These are phyloP conservation scores for Galerucella nymphaeae DNA, from an alignment of 2,888 invertebrate genomes.

Conservation along the genomic window DNA sequence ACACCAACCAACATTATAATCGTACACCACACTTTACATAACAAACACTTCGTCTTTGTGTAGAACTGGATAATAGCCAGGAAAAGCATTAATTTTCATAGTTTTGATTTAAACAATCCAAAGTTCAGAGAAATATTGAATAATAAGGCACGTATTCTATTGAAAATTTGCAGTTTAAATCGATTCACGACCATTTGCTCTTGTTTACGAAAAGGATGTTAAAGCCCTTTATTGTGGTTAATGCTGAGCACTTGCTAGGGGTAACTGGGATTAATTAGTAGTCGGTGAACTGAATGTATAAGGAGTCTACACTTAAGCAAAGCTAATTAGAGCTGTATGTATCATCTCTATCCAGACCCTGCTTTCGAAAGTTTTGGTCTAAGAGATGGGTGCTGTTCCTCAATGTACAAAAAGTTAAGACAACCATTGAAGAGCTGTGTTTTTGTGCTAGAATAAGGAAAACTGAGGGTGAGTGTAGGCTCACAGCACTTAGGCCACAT, in stretches of 20 bases:
- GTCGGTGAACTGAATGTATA: neutral
- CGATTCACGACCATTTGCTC: slow-evolving; percentile 12
- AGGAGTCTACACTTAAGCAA: neutral
- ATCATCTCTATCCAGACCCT: no score
- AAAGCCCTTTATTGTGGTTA: neutral
- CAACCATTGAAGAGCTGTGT: no score
- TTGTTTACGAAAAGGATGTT: neutral
- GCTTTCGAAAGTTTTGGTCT: no score
- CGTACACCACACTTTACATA: slow-evolving; percentile 33
- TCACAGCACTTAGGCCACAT: no score
- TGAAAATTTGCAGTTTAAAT: slow-evolving; percentile 32
- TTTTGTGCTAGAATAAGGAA: no score
- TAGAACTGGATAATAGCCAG: slow-evolving; percentile 27
- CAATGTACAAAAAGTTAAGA: no score
- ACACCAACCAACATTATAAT: slow-evolving; percentile 11
- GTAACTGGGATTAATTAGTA: neutral
- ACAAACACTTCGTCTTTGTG: slow-evolving; percentile 29
- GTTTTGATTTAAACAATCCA: slow-evolving; percentile 28
- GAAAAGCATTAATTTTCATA: slow-evolving; percentile 29
- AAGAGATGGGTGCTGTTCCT: no score
- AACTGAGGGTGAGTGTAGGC: no score
- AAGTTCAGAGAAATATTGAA: slow-evolving; percentile 35
- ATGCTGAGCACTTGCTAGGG: slow-evolving; percentile 1
- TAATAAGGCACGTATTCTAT: slow-evolving; percentile 32
- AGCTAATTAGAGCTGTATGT: neutral